Percentiles rank a stretch among this genome's conserved stretches.
Conservation (phyloP, 1,140 invertebrate species). For the Mylabris phalerata region DNA sequence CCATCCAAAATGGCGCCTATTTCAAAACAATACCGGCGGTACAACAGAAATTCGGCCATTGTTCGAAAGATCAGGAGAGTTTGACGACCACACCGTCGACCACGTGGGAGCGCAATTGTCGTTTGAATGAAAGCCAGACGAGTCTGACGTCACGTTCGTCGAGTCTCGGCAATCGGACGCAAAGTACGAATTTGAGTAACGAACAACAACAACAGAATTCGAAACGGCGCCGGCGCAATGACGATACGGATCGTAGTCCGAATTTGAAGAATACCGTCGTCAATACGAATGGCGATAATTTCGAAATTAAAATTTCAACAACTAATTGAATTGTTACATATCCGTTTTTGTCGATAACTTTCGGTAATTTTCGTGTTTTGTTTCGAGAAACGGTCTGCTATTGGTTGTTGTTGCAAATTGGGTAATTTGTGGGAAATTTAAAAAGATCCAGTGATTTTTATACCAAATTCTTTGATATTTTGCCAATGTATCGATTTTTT, state of each 20-base stretch:
- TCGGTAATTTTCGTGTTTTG: no score
- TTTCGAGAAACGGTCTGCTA: no score
- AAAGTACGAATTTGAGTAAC: conserved; percentile 39
- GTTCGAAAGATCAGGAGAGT: conserved; percentile 29
- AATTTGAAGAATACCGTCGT: conserved; percentile 35
- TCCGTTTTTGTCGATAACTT: no score
- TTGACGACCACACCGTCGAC: conserved; percentile 19
- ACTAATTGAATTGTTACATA: no score
- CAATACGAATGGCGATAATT: conserved; percentile 34
- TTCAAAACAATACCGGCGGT: conserved; percentile 11
- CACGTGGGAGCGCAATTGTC: conserved; percentile 29
- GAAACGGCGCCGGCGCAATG: conserved; percentile 27
- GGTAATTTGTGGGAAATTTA: no score
- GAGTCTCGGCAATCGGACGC: conserved; percentile 39
- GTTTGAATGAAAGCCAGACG: conserved; percentile 37
- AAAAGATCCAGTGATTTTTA: no score
- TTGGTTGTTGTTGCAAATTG: no score
- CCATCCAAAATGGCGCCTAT: conserved; percentile 25
- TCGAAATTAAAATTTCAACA: conserved; percentile 34
- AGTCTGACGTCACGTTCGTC: conserved; percentile 36
- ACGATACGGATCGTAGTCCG: conserved; percentile 21
- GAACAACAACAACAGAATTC: conserved; percentile 24
- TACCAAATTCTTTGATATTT: conserved; percentile 7
- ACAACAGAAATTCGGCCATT: conserved; percentile 16
- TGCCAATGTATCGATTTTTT: background rate